These are phyloP conservation scores for Oxytorus armatus DNA, from an alignment of 2,888 invertebrate genomes.

Conservation along the genomic window DNA sequence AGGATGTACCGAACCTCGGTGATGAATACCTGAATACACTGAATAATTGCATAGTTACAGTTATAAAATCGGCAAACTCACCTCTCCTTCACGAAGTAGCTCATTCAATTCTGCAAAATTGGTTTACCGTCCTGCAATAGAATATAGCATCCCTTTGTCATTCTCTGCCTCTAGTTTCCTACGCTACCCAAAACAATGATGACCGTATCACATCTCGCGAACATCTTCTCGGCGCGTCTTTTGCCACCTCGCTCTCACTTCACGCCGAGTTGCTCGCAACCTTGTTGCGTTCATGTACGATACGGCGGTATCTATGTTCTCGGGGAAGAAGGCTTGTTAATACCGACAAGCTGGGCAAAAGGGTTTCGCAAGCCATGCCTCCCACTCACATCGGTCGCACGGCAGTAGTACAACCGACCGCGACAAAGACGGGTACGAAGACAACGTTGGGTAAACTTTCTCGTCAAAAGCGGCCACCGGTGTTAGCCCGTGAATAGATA, in stretches of 20 bases:
- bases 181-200: constrained; percentile 31
- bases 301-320: constrained; percentile 25
- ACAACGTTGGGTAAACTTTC: constrained; percentile 61
- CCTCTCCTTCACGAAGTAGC: not conserved
- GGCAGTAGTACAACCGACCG: constrained; percentile 26
- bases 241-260: constrained; percentile 21
- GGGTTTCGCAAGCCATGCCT: constrained; percentile 29
- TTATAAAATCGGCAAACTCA: constrained; percentile 18
- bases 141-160: constrained; percentile 43
- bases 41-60: constrained; percentile 31
- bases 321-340: constrained; percentile 36
- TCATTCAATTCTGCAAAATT: constrained; percentile 49
- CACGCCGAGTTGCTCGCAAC: constrained; percentile 21
- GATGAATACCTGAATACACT: too few species aligned
- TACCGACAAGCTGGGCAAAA: constrained; percentile 43
- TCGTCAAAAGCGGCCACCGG: constrained; percentile 54
- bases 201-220: constrained; percentile 18
- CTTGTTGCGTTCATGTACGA: constrained; percentile 18
- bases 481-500: constrained; percentile 67
- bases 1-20: constrained; percentile 36
- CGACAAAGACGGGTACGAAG: constrained; percentile 39
- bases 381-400: constrained; percentile 24
- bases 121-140: constrained; percentile 20
- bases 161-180: constrained; percentile 33
- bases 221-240: constrained; percentile 33